Percentiles rank a stretch among this genome's conserved stretches.
Conservation (phyloP, 2,888 invertebrate species). For the Autographa pulchrina region DNA sequence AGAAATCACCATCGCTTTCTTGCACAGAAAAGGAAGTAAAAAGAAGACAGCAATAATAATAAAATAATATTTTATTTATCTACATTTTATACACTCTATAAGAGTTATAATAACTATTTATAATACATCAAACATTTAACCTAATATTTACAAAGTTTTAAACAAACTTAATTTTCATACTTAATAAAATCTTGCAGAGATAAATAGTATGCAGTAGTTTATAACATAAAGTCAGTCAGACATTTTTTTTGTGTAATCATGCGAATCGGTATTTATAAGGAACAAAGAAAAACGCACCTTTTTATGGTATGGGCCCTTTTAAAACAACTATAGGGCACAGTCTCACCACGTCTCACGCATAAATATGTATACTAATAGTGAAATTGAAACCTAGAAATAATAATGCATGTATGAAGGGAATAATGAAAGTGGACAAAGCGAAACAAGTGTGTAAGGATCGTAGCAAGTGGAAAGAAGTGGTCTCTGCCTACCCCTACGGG, state of each 20-base stretch:
- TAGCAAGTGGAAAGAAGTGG: too few relatives aligned
- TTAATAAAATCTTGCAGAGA: neutral
- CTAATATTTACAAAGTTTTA: neutral
- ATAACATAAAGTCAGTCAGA: neutral
- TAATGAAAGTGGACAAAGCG: too few relatives aligned
- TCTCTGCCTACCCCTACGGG: too few relatives aligned
- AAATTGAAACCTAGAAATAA: too few relatives aligned
- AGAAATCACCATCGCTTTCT: too few relatives aligned
- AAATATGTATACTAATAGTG: too few relatives aligned
- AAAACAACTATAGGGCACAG: too few relatives aligned
- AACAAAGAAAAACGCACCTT: too few relatives aligned
- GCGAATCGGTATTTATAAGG: neutral
- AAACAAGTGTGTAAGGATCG: too few relatives aligned
- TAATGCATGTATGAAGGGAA: too few relatives aligned
- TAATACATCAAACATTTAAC: neutral
- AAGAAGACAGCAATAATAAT: neutral
- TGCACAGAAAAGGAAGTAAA: neutral
- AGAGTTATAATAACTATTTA: conserved; percentile 4
- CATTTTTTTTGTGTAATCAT: neutral
- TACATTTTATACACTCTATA: neutral
- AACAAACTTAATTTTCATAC: neutral
- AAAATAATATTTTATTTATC: conserved; percentile 4
- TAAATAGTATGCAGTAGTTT: neutral
- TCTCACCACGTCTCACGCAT: too few relatives aligned
- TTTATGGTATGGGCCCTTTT: too few relatives aligned